Conservation (phyloP, 2,113 vertebrate species). For the Nymphicus hollandicus region DNA sequence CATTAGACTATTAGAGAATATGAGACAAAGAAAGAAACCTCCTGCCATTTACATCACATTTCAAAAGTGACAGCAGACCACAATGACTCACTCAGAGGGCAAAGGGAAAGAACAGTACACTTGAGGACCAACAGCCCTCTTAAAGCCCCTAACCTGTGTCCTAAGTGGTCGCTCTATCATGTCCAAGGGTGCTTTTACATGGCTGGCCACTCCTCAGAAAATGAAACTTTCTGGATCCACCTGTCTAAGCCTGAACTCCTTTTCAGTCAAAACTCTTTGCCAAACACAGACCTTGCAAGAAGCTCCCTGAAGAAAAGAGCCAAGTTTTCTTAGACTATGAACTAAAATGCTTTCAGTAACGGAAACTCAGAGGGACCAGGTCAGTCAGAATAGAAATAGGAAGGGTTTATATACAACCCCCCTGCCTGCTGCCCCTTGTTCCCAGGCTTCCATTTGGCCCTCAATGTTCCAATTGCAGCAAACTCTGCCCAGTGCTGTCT, state of each 20-base stretch:
- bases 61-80: neutral
- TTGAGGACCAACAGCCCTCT: neutral
- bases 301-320: neutral
- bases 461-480: neutral
- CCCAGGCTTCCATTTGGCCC: neutral
- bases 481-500: neutral
- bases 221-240: neutral
- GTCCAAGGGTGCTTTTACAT: neutral
- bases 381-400: neutral
- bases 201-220: neutral
- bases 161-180: neutral
- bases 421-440: neutral
- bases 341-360: neutral
- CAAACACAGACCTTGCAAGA: accelerated
- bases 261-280: neutral
- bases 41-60: neutral
- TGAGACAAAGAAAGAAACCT: neutral
- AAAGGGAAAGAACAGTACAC: neutral
- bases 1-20: neutral
- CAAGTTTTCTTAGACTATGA: neutral
- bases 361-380: neutral
- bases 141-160: neutral
- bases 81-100: neutral
- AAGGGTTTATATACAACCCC: neutral
- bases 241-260: neutral